Evolutionary conservation across 2,888 invertebrate species (phyloP).

Genomic region (Lycia hirtaria): DNA sequence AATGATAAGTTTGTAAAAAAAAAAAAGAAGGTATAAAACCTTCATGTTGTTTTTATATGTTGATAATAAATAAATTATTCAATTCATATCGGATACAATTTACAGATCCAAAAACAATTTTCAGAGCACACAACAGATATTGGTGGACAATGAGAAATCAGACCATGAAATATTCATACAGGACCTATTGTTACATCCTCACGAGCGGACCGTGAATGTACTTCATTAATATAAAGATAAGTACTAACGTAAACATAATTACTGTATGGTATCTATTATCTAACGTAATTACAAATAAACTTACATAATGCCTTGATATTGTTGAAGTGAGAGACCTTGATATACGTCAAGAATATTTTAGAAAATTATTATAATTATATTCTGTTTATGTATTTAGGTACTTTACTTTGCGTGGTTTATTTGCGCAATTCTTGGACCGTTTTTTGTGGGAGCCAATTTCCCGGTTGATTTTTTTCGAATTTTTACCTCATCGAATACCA

Average conservation of each 20-base stretch:
- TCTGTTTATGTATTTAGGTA: neutral
- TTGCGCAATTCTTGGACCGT: too few species aligned
- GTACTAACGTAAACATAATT: neutral
- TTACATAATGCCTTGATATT: neutral
- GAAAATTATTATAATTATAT: neutral
- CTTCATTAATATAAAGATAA: neutral
- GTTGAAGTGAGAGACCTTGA: neutral
- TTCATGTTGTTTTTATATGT: neutral
- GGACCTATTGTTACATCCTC: constrained; percentile 1
- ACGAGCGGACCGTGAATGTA: neutral
- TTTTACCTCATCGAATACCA: too few species aligned
- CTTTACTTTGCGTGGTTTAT: neutral
- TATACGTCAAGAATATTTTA: neutral
- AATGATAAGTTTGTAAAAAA: too few species aligned
- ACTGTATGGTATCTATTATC: neutral
- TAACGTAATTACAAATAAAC: neutral
- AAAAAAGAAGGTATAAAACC: too few species aligned
- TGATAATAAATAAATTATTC: neutral
- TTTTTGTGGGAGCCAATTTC: too few species aligned
- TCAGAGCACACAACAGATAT: constrained; percentile 16
- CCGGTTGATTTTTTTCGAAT: too few species aligned
- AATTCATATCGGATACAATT: neutral
- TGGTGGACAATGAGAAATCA: constrained; percentile 38
- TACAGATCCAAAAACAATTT: constrained; percentile 3
- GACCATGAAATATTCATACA: constrained; percentile 41